Conservation (phyloP, 2,797 vertebrate genomes). For the Heliangelus exortis region DNA sequence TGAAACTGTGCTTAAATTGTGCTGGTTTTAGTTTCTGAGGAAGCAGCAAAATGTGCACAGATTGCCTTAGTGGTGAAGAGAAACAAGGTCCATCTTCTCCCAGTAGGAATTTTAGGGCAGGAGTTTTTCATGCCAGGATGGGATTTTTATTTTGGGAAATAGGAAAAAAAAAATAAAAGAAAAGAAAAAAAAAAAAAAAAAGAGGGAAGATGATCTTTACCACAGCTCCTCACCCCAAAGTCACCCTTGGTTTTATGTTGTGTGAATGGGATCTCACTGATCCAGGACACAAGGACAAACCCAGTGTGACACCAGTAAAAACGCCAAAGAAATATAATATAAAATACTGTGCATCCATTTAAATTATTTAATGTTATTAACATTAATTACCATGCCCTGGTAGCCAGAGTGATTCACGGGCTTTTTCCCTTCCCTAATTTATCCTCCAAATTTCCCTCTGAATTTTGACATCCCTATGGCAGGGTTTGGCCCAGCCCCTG, state of each 20-base stretch:
- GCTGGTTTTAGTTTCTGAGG: background rate
- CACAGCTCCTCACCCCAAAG: background rate
- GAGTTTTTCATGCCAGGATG: background rate
- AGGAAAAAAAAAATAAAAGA: too few species aligned
- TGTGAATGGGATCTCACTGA: background rate
- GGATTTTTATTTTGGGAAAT: background rate
- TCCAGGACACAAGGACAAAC: conserved; percentile 52
- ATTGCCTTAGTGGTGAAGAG: background rate
- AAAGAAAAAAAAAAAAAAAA: too few species aligned
- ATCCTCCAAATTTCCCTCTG: background rate
- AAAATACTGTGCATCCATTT: conserved; percentile 61
- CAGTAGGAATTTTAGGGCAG: background rate
- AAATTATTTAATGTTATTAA: conserved; percentile 63
- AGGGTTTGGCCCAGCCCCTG: background rate
- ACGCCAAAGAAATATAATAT: conserved; percentile 19
- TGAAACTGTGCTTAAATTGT: background rate
- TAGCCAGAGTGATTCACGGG: background rate
- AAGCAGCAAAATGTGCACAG: background rate
- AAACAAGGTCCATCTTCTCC: background rate
- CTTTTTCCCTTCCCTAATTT: background rate
- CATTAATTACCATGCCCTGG: conserved; percentile 40
- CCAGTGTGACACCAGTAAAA: conserved; percentile 46
- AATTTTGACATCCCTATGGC: background rate
- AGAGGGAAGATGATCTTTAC: background rate
- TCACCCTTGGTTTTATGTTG: background rate